These are phyloP conservation scores for Temnothorax curvispinosus DNA, from an alignment of 1,140 invertebrate species.

Conservation along the genomic window DNA sequence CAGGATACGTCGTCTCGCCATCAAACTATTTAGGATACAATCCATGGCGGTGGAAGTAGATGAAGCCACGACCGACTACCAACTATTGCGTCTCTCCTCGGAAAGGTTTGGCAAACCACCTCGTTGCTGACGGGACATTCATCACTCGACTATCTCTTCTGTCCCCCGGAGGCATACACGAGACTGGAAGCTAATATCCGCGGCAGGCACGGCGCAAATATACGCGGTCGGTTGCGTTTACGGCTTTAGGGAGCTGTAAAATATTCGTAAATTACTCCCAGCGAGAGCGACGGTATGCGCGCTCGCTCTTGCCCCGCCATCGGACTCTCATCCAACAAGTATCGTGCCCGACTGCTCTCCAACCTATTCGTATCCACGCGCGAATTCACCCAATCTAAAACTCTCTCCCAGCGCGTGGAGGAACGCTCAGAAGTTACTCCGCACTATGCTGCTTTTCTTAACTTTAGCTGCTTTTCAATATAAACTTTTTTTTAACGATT, in stretches of 20 bases:
- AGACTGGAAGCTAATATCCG: conserved; percentile 55
- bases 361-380: background rate
- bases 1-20: conserved; percentile 7
- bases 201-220: conserved; percentile 49
- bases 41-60: background rate
- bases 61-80: background rate
- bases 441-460: background rate
- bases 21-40: conserved; percentile 48
- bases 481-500: background rate
- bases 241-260: conserved; percentile 56
- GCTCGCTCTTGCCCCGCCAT: conserved; percentile 7
- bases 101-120: conserved; percentile 53
- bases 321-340: conserved; percentile 49
- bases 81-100: conserved; percentile 34
- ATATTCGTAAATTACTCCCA: conserved; percentile 60
- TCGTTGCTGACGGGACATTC: conserved; percentile 49
- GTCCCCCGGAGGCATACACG: conserved; percentile 44
- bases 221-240: conserved; percentile 54
- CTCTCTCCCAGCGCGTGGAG: background rate
- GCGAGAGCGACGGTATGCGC: conserved; percentile 12
- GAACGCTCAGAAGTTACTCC: background rate
- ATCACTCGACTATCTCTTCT: conserved; percentile 54
- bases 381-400: conserved; percentile 15
- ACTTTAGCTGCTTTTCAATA: background rate
- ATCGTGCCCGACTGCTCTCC: conserved; percentile 1